Base-by-base conservation (phyloP, 2,888 invertebrate genomes). In the Drosophila merina region DNA sequence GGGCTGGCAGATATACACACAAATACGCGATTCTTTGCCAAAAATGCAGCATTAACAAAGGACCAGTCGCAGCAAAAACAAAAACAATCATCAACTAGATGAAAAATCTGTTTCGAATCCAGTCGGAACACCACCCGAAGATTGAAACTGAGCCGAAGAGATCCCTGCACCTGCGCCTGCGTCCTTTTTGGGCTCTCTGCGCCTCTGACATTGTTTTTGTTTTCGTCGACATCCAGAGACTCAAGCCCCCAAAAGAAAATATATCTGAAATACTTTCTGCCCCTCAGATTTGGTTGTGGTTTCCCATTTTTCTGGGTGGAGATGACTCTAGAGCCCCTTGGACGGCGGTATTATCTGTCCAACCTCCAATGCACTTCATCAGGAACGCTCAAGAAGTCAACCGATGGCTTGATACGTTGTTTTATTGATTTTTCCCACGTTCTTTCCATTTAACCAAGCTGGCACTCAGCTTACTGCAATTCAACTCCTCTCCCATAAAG, bases 371-470 rank as follows among this genome's bases (percentile, higher is more conserved):
- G 47, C 26, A 47, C 25, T 26, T 36, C 6, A 40, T 36, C 33
- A 33, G 12, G 33, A 44, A 10, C 25, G n/a, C 36, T n/a, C n/a
- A 36, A n/a, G n/a, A 36, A 10, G 36, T 36, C 36, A n/a, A 33
- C 12, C 12, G 6, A n/a, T 6, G 12, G 4, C 36, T 36, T 36
- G 36, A 36, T 36, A n/a, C 73, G 81, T 81, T 81, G 84, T 75
- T 73, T 74, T 82, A 82, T 82, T 86, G 86, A 82, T 82, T 82
- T 86, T 82, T 86, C 86, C 73, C 77, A 63, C 71, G 67, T 54
- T 52, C 62, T 40, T 71, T 12, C 55, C 56, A 9, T 45, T 56
- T 25, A 44, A 20, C 44, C 25, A 10, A 10, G 50, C 49, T 73
- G 47, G 45, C 54, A 26, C 58, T 51, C 38, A 14, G 30, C 25